Evolutionary conservation across 2,113 vertebrate species (phyloP).

Genomic region (Pontoporia blainvillei): DNA sequence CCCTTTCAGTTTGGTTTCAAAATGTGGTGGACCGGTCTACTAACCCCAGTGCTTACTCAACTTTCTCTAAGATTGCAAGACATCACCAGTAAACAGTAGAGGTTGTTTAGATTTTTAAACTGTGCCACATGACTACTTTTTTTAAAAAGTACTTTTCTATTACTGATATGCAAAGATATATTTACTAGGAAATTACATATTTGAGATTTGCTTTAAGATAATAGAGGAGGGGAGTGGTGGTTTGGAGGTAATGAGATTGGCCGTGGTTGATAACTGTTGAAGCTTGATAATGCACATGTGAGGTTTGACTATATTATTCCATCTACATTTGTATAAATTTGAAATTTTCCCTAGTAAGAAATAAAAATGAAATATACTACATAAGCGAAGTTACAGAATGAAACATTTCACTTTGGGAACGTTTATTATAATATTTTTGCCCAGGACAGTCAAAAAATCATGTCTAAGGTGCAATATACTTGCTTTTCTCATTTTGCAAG

Average conservation of each 20-base stretch:
- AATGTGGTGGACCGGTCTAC: not conserved
- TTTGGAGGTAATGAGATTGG: not conserved
- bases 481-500: not conserved
- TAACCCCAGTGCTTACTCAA: not conserved
- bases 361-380: not conserved
- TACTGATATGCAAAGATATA: not conserved
- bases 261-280: not conserved
- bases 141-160: not conserved
- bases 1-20: slow-evolving; percentile 32
- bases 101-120: slow-evolving; percentile 7
- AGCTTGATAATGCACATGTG: not conserved
- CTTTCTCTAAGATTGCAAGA: slow-evolving; percentile 7
- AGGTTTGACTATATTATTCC: not conserved
- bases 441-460: not conserved
- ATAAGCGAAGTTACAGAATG: not conserved
- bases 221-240: no score
- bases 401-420: not conserved
- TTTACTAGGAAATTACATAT: not conserved
- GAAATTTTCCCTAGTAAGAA: not conserved
- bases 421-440: not conserved
- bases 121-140: not conserved
- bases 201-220: not conserved
- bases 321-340: not conserved
- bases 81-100: not conserved
- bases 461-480: not conserved